phyloP scores from a whole-genome alignment of 1,140 invertebrate genomes.

The Aphaenogaster floridana region DNA sequence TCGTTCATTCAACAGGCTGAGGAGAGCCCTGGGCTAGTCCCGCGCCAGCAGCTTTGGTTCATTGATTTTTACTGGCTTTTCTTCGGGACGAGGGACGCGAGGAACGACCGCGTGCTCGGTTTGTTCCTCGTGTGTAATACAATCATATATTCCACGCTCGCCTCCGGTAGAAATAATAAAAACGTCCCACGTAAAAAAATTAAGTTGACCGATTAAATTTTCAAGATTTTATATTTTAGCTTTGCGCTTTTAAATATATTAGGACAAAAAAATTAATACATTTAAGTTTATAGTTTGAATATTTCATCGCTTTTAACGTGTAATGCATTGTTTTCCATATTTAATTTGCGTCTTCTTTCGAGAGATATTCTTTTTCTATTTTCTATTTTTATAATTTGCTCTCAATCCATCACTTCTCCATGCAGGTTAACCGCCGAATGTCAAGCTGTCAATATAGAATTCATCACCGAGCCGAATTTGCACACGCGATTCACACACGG shows the following conservation, averaged over 20 bases:
- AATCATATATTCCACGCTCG: slow-evolving; percentile 51
- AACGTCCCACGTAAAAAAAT: slow-evolving; percentile 5
- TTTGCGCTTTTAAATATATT: neutral
- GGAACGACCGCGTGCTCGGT: slow-evolving; percentile 39
- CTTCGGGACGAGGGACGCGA: slow-evolving; percentile 48
- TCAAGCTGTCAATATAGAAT: slow-evolving; percentile 49
- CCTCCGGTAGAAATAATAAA: slow-evolving; percentile 26
- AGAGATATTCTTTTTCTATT: neutral
- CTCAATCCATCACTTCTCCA: slow-evolving; percentile 49
- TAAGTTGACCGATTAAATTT: slow-evolving; percentile 51
- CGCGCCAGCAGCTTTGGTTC: slow-evolving; percentile 55
- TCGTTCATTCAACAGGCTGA: slow-evolving; percentile 63
- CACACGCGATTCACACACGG: slow-evolving; percentile 46
- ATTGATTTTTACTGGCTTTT: slow-evolving; percentile 64
- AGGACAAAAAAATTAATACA: neutral
- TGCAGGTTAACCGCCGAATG: slow-evolving; percentile 60
- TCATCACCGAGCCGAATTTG: slow-evolving; percentile 51
- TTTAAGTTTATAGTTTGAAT: neutral
- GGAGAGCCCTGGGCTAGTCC: slow-evolving; percentile 60
- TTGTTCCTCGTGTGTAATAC: slow-evolving; percentile 40
- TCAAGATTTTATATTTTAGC: slow-evolving; percentile 7
- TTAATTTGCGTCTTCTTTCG: neutral
- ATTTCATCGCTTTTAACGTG: neutral
- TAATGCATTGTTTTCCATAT: neutral
- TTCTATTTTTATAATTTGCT: slow-evolving; percentile 53